Evolutionary conservation across 2,797 vertebrate species (phyloP).

Genomic region (Syngnathus acus): DNA sequence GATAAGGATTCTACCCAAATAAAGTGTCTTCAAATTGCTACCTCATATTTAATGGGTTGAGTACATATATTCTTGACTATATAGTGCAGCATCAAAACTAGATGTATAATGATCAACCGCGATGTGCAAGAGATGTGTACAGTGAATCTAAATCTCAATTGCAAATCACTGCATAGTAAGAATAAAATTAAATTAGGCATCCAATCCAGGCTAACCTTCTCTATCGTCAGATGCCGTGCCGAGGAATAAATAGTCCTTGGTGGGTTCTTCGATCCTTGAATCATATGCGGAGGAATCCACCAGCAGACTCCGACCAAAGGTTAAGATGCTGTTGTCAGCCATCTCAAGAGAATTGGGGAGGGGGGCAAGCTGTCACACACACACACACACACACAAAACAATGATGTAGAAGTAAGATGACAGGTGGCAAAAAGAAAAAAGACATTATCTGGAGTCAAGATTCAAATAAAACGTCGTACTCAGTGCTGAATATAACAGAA

Average conservation of each 20-base stretch:
- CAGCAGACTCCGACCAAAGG: slow-evolving; percentile 78
- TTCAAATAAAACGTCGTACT: background rate
- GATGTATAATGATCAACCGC: no score
- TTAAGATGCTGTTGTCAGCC: slow-evolving; percentile 81
- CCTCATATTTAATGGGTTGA: no score
- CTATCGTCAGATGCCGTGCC: slow-evolving; percentile 60
- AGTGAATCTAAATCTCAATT: no score
- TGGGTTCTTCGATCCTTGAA: slow-evolving; percentile 80
- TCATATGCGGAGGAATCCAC: slow-evolving; percentile 87
- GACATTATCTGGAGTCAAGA: background rate
- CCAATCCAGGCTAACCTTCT: slow-evolving; percentile 74
- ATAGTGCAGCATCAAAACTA: no score
- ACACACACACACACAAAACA: no score
- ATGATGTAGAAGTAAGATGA: background rate
- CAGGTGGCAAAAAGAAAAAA: background rate
- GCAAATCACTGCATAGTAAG: no score
- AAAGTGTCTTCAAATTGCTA: no score
- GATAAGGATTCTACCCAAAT: no score
- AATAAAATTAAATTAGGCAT: background rate
- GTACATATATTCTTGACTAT: no score
- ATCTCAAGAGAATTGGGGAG: slow-evolving; percentile 49
- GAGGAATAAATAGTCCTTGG: slow-evolving; percentile 76
- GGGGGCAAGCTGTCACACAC: no score
- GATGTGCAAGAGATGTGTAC: no score
- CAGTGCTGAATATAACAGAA: background rate